Base-by-base conservation (phyloP, 2,888 invertebrate species). In the Mythimna ferrago region DNA sequence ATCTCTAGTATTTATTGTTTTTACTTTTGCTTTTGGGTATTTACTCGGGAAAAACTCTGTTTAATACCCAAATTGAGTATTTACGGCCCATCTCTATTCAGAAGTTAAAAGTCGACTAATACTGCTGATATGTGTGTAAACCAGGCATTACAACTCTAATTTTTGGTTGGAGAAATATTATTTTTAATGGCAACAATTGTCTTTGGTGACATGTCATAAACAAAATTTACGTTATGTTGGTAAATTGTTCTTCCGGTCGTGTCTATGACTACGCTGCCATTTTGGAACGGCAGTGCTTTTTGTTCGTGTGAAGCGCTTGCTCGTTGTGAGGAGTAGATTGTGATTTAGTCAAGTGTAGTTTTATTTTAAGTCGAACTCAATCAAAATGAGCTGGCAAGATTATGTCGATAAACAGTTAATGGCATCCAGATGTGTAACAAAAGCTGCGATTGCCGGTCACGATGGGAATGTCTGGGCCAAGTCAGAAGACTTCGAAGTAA, bases 341-440 rank as follows among this genome's bases (percentile, higher is more conserved):
- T 95, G 94, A 92, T 92, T 87, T 94, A 95, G 93, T 92, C 92
- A 94, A 95, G 95, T 95, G 94, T 95, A 95, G 96, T 96, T 95
- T 94, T 94, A 95, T 94, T 94, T 91, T 94, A 93, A 94, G 94
- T 94, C 92, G 95, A 96, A 96, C 95, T 95, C 90, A 92, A 90
- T 95, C 97, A 97, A 96, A 96, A 99, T 99, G 99, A 99, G 98
- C 98, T 99, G 99, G 99, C 99, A 99, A 98, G 99, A 99, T 98
- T 99, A 99, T 97, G 98, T 99, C 97, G 99, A 99, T 97, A 99
- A 98, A 97, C 99, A 99, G 97, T 98, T 99, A 97, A 97, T 99
- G 97, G 98, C 98, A 95, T 98, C 99, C 96, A 98, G 98, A 96
- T 99, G 98, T 98, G 98, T 99, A 93, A 98, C 98, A 96, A 98